These are phyloP conservation scores for Acanthurus lineatus DNA, from an alignment of 2,797 vertebrate species.

Conservation along the genomic window DNA sequence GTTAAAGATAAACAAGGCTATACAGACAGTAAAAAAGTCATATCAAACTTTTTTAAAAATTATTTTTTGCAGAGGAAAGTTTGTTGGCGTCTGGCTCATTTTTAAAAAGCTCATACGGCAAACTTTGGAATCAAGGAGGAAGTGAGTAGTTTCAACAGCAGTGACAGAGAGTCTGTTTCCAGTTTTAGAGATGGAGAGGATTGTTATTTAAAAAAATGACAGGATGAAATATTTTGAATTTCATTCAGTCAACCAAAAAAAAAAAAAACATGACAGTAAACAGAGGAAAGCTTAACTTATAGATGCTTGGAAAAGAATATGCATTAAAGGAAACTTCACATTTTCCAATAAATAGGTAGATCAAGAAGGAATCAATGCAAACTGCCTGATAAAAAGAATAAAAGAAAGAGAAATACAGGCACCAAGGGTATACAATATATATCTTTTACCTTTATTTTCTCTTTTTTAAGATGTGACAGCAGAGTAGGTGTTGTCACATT, in stretches of 20 bases:
- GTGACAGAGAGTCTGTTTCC: conserved; percentile 13
- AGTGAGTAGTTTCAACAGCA: conserved; percentile 18
- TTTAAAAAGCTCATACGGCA: conserved; percentile 22
- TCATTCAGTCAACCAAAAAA: conserved; percentile 6
- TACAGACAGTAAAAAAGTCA: conserved; percentile 19
- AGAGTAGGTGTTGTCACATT: not conserved
- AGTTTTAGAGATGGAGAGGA: conserved; percentile 23
- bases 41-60: conserved; percentile 32
- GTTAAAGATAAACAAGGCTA: conserved; percentile 39
- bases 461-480: not conserved
- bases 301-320: not conserved
- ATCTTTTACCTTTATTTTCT: not conserved
- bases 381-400: not conserved
- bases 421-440: too few relatives aligned
- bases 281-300: not conserved
- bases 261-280: not conserved
- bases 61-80: conserved; percentile 27
- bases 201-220: conserved; percentile 32
- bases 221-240: conserved; percentile 33
- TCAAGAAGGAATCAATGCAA: not conserved
- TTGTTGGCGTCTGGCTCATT: conserved; percentile 9
- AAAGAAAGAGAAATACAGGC: not conserved
- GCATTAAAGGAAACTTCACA: not conserved
- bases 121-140: conserved; percentile 39
- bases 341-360: not conserved